Evolutionary conservation across 2,113 vertebrate species (phyloP).

Genomic region (Hydrochoerus hydrochaeris): DNA sequence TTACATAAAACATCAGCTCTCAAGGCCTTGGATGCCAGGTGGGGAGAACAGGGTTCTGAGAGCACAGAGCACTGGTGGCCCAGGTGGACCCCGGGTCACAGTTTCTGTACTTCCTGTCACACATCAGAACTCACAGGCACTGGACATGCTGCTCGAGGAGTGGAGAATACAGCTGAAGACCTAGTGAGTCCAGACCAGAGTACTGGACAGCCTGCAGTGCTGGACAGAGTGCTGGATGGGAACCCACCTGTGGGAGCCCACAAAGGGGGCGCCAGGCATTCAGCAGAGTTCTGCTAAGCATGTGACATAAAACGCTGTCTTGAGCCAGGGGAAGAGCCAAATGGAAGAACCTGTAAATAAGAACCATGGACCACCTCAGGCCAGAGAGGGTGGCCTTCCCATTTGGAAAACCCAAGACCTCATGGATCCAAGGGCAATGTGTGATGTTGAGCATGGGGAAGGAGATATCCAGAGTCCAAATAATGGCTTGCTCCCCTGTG

Average conservation of each 20-base stretch:
- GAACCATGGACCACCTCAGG: neutral
- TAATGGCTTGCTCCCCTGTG: too few species aligned
- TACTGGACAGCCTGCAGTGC: neutral
- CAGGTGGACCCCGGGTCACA: neutral
- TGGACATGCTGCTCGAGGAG: too few species aligned
- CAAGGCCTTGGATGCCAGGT: neutral
- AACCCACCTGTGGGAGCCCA: accelerated
- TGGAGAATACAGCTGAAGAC: too few species aligned
- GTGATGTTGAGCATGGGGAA: accelerated
- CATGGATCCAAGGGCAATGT: neutral
- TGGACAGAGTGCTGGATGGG: neutral
- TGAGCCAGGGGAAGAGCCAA: neutral
- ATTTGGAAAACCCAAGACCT: neutral
- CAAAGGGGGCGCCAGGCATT: neutral
- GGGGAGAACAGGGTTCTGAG: too few species aligned
- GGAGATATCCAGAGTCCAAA: neutral
- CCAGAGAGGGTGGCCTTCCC: neutral
- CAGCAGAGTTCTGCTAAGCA: neutral
- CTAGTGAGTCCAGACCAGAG: neutral
- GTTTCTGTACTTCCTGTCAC: too few species aligned
- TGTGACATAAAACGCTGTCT: accelerated
- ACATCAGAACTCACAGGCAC: accelerated
- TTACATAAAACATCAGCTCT: neutral
- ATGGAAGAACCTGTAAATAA: too few species aligned
- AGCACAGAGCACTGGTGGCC: neutral